Conservation (phyloP, 2,797 vertebrate species). For the Lepidocolaptes lacrymiger region DNA sequence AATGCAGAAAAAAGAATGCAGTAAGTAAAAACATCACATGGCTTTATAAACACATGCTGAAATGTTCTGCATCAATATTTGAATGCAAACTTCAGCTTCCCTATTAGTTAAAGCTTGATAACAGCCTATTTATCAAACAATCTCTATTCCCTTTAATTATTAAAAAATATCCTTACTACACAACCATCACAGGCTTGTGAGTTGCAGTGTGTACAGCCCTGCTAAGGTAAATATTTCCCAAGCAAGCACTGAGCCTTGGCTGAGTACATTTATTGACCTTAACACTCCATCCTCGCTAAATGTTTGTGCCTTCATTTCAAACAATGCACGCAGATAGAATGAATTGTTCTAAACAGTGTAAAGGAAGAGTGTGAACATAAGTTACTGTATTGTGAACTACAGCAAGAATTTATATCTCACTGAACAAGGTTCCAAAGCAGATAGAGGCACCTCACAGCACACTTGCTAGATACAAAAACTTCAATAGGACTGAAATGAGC, state of each 20-base stretch:
- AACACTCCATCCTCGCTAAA: neutral
- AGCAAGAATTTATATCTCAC: neutral
- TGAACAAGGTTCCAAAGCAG: neutral
- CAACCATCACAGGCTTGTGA: neutral
- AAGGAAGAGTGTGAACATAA: neutral
- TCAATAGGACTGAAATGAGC: neutral
- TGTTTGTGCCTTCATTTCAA: neutral
- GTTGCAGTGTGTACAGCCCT: accelerated
- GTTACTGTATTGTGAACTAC: neutral
- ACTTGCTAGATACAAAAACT: neutral
- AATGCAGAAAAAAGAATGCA: neutral
- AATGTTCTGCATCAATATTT: neutral
- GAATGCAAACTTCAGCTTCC: neutral
- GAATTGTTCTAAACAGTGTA: neutral
- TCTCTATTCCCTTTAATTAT: neutral
- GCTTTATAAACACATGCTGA: neutral
- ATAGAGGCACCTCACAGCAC: neutral
- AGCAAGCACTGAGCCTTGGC: neutral
- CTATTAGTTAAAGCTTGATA: neutral
- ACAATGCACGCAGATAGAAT: neutral
- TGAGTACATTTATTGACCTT: neutral
- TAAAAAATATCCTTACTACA: neutral
- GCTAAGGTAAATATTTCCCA: neutral
- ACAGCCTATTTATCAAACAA: neutral
- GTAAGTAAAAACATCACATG: neutral